phyloP scores from a whole-genome alignment of 2,113 vertebrate species.

The Fregetta grallaria region DNA sequence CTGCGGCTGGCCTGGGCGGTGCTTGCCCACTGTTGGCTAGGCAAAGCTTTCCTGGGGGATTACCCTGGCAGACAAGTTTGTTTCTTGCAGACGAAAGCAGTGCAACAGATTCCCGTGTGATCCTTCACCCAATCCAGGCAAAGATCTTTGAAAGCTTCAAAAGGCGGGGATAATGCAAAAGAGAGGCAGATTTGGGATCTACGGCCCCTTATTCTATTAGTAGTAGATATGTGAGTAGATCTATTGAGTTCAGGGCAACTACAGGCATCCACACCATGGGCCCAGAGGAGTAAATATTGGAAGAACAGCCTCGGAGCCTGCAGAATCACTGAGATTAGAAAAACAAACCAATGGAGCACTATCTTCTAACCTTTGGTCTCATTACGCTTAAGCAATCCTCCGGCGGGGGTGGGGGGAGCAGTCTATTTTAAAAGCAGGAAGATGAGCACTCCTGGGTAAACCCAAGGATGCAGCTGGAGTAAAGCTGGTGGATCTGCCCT shows the following conservation, averaged over 20 bases:
- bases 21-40: background rate
- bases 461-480: background rate
- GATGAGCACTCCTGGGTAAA: background rate
- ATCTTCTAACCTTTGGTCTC: slow-evolving; percentile 37
- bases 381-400: background rate
- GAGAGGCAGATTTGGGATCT: background rate
- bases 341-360: background rate
- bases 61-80: background rate
- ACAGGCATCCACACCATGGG: background rate
- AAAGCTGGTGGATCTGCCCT: background rate
- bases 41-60: background rate
- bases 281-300: background rate
- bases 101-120: background rate
- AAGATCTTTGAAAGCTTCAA: background rate
- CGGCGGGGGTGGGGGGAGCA: background rate
- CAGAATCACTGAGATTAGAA: background rate
- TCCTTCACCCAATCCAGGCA: background rate
- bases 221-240: background rate
- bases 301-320: background rate
- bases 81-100: background rate
- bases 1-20: fast-evolving
- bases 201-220: background rate
- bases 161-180: background rate
- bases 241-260: background rate
- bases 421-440: background rate